Evolutionary conservation across 23 tunicate species (phyloP), one percentile per base, ranked within the genome.

Genomic region (Trididemnum nubilum): DNA sequence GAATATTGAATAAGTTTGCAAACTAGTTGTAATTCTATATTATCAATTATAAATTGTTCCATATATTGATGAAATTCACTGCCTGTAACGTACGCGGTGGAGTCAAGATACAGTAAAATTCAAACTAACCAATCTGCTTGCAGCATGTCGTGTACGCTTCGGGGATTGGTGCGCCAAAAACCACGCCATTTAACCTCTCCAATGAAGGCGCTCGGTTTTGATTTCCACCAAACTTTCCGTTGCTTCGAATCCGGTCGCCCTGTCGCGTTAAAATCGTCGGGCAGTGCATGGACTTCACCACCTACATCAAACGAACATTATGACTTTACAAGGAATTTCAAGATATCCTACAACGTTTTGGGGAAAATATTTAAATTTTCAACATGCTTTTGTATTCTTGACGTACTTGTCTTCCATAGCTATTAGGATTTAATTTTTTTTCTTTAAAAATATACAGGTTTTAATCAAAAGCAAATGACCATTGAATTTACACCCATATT

Each of bases 171-270:
- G 81, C 90, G 0, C 97, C 97, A 71, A 91, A 91, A 29, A 91
- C 91, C 18, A 60, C 88, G 2, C 94, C 94, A 33, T 82, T 51
- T 9, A 86, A 69, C 58, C 81, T 69, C 7, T 78, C 85, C 60
- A 82, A 64, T 29, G 69, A 36, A 15, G 87, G 84, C 34, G 87
- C 87, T 64, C 85, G 65, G 76, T 91, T 91, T 39, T 91, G 97
- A 18, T 59, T 82, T 4, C 97, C 97, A 15, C 97, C 97, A 63
- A 91, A 91, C 37, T 91, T 91, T 67, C 97, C 97, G 52, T 83
- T 86, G 77, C 88, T 82, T 18, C 90, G 79, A 71, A 91, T 86
- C 27, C 90, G 87, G 58, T 91, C 85, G 25, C 97, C 97, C 7
- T 73, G 72, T 58, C 85, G 64, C n/a, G 97, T 91, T 34, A 91